Percentiles rank a stretch among this genome's conserved stretches.
These are phyloP conservation scores for Phenganax stokvisi DNA, from an alignment of 92 coral and sea anemone species.

Conservation along the genomic window DNA sequence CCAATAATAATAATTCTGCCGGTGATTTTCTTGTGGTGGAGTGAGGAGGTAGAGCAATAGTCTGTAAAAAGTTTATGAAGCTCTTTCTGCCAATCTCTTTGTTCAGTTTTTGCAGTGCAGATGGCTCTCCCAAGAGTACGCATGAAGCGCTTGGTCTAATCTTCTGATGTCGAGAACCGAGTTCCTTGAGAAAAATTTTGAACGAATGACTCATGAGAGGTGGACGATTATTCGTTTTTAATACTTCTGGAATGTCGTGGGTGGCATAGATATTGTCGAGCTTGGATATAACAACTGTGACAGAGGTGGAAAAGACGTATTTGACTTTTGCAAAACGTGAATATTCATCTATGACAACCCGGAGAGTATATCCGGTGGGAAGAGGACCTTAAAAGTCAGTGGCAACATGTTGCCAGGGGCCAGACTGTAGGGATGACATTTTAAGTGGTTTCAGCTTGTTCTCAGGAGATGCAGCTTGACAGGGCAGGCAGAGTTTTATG, in stretches of 20 bases:
- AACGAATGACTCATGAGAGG: background rate
- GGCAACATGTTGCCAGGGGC: conserved; percentile 34
- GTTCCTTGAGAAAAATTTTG: background rate
- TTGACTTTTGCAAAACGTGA: conserved; percentile 42
- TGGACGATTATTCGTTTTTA: conserved; percentile 26
- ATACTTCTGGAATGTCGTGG: conserved; percentile 28
- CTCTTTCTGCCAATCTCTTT: conserved; percentile 39
- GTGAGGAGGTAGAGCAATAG: conserved; percentile 39
- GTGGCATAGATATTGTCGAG: conserved; percentile 28
- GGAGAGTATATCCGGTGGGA: conserved; percentile 35
- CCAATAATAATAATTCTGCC: conserved; percentile 26
- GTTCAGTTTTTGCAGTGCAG: conserved; percentile 10
- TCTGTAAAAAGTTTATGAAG: conserved; percentile 38
- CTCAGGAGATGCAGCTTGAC: conserved; percentile 49
- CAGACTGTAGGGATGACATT: conserved; percentile 39
- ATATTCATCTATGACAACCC: conserved; percentile 43
- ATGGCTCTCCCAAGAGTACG: conserved; percentile 23
- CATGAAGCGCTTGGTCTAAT: conserved; percentile 13
- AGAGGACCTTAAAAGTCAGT: conserved; percentile 43
- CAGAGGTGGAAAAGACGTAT: conserved; percentile 38
- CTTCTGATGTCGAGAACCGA: background rate
- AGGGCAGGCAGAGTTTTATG: conserved; percentile 44
- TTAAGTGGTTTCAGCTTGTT: conserved; percentile 35
- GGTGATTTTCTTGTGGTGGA: conserved; percentile 33
- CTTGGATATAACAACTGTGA: conserved; percentile 25